Evolutionary conservation across 2,888 invertebrate genomes (phyloP).

Genomic region (Metacarcinus magister): DNA sequence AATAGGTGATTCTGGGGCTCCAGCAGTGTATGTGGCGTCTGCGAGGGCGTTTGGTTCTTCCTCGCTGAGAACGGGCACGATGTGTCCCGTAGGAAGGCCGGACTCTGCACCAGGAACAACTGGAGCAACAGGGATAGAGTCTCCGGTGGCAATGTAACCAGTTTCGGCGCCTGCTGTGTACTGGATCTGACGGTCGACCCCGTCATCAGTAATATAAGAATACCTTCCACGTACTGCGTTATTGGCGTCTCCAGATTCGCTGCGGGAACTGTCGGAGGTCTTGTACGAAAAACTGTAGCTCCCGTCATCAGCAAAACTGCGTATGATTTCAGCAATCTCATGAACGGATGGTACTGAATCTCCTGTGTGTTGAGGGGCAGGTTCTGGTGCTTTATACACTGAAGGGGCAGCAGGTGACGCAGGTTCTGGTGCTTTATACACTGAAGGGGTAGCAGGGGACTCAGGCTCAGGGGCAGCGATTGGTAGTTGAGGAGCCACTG

Average conservation of each 20-base stretch:
- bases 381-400: not conserved
- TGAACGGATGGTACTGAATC: not conserved
- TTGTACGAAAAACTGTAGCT: slow-evolving; percentile 81
- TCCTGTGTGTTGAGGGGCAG: not conserved
- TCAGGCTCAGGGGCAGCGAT: not conserved
- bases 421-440: not conserved
- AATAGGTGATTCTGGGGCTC: not conserved
- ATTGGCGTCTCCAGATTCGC: slow-evolving; percentile 81
- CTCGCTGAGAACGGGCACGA: slow-evolving; percentile 70
- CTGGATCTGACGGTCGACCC: slow-evolving; percentile 90
- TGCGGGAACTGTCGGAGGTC: slow-evolving; percentile 81
- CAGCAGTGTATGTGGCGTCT: slow-evolving; percentile 57
- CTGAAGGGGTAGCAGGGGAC: not conserved
- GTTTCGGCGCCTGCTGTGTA: slow-evolving; percentile 91
- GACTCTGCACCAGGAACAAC: slow-evolving; percentile 72
- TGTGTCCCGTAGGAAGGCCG: slow-evolving; percentile 71
- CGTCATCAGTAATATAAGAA: slow-evolving; percentile 85
- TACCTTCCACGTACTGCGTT: slow-evolving; percentile 82
- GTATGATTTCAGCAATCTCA: slow-evolving; percentile 71
- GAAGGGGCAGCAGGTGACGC: not conserved
- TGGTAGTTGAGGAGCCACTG: slow-evolving; percentile 70
- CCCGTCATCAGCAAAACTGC: slow-evolving; percentile 66
- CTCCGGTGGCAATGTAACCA: slow-evolving; percentile 90
- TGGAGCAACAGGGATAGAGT: slow-evolving; percentile 73
- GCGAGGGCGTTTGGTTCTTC: slow-evolving; percentile 73